Percentiles rank a stretch among this genome's conserved stretches.
Evolutionary conservation across 2,113 vertebrate species (phyloP).

Genomic region (Fulica atra): DNA sequence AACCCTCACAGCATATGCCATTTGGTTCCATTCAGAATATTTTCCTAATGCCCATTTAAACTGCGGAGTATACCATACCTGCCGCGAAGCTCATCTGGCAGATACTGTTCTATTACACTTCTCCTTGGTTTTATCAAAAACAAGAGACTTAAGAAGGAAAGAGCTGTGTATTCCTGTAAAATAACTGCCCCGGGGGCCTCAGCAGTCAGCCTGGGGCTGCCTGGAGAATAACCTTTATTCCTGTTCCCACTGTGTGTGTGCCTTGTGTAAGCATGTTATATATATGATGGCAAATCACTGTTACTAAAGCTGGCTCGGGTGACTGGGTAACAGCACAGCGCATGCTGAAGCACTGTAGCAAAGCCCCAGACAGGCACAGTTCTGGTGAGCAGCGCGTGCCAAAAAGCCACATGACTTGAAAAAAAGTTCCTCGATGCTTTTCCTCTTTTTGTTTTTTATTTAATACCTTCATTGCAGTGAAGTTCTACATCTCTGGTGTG

Average conservation of each 20-base stretch:
- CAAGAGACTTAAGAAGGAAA: neutral
- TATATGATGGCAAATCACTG: neutral
- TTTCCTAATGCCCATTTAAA: neutral
- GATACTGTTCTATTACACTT: neutral
- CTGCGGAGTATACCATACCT: neutral
- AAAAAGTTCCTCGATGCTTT: neutral
- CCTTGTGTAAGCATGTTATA: neutral
- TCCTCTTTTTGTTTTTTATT: neutral
- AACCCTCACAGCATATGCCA: neutral
- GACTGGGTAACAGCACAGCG: neutral
- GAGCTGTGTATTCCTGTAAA: neutral
- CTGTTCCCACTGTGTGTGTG: neutral
- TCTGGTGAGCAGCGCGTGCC: neutral
- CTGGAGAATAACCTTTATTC: neutral
- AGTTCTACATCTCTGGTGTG: neutral
- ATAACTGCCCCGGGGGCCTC: neutral
- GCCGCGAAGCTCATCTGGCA: neutral
- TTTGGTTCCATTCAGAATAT: constrained; percentile 4
- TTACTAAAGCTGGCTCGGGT: neutral
- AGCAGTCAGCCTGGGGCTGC: neutral
- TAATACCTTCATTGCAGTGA: neutral
- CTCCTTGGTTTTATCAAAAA: neutral
- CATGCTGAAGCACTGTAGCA: neutral
- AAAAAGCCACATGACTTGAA: neutral
- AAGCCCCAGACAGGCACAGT: neutral